Percentiles rank a stretch among this genome's conserved stretches.
Conservation (phyloP, 2,888 invertebrate genomes). For the Lepidonotus clava region DNA sequence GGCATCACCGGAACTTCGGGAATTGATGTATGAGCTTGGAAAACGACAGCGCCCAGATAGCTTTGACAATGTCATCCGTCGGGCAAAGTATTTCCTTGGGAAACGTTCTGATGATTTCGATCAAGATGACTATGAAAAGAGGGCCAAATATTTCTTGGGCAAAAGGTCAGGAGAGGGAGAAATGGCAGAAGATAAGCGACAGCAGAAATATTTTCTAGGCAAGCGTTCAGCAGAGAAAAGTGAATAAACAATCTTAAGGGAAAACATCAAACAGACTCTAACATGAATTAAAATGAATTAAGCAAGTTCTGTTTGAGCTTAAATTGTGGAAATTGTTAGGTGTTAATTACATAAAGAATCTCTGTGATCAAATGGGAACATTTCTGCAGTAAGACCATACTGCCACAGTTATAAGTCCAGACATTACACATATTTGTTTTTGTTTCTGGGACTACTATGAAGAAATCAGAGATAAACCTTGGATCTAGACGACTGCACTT, state of each 20-base stretch:
- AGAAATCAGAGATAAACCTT: not conserved
- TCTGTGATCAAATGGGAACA: not conserved
- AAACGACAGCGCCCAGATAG: slow-evolving; percentile 21
- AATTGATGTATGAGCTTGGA: slow-evolving; percentile 1
- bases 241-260: not conserved
- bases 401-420: too few relatives aligned
- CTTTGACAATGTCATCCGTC: slow-evolving; percentile 32
- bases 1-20: not conserved
- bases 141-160: slow-evolving; percentile 38
- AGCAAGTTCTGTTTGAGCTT: not conserved
- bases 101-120: not conserved
- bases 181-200: not conserved
- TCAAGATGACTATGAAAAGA: not conserved
- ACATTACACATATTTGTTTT: not conserved
- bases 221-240: slow-evolving; percentile 49
- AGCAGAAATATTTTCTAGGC: slow-evolving; percentile 29
- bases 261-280: not conserved
- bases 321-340: not conserved
- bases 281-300: not conserved
- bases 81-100: slow-evolving; percentile 41
- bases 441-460: not conserved
- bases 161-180: not conserved
- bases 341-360: not conserved
- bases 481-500: slow-evolving; percentile 5
- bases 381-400: too few relatives aligned